Evolutionary conservation across 1,140 invertebrate genomes (phyloP).

Genomic region (Acarapis woodi): DNA sequence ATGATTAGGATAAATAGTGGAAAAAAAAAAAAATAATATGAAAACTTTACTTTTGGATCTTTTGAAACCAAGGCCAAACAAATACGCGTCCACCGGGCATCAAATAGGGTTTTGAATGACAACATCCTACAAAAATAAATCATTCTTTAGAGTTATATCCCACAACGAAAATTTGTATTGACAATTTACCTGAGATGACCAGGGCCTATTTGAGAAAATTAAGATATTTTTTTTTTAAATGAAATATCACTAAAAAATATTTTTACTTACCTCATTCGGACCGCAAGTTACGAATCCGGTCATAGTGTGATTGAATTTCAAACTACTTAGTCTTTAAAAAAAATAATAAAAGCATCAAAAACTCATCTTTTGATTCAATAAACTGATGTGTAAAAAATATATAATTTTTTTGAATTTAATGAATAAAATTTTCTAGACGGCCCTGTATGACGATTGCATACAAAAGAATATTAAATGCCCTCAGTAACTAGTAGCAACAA

Average conservation of each 20-base stretch:
- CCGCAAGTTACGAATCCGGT: slow-evolving; percentile 90
- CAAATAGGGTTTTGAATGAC: slow-evolving; percentile 57
- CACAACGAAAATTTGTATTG: background rate
- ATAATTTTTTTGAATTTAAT: no score
- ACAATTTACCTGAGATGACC: background rate
- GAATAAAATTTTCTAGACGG: no score
- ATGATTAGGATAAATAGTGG: background rate
- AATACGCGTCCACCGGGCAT: slow-evolving; percentile 83
- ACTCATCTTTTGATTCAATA: no score
- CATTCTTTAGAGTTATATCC: background rate
- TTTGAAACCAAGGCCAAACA: slow-evolving; percentile 80
- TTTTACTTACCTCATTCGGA: slow-evolving; percentile 44
- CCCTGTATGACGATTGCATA: no score
- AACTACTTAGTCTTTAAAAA: no score
- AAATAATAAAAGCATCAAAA: no score
- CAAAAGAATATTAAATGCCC: no score
- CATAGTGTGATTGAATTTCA: no score
- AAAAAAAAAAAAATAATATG: background rate
- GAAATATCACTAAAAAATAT: background rate
- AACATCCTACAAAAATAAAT: slow-evolving; percentile 36
- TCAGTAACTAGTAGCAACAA: no score
- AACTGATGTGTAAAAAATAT: no score
- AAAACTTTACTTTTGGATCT: slow-evolving; percentile 50
- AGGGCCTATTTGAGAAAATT: background rate
- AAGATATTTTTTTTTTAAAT: background rate